Conservation (phyloP, 2,113 vertebrate species). For the Taxidea taxus region DNA sequence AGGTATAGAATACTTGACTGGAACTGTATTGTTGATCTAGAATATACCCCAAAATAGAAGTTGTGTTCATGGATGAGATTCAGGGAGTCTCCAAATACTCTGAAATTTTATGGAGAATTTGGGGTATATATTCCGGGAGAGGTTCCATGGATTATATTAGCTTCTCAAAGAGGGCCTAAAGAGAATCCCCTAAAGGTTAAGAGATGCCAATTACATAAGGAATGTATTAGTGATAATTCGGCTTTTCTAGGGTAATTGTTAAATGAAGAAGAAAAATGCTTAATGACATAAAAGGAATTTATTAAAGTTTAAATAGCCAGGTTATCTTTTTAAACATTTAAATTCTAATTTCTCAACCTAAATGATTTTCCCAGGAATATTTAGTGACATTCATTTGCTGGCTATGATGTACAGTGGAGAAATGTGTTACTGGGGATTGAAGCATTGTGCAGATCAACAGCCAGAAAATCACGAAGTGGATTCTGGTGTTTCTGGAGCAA, state of each 20-base stretch:
- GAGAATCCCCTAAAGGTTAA: not conserved
- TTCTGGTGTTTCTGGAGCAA: not conserved
- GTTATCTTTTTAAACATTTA: slow-evolving; percentile 17
- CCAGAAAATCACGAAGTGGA: slow-evolving; percentile 33
- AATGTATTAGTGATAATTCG: not conserved
- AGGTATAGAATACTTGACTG: not conserved
- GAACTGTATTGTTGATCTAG: not conserved
- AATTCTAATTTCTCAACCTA: slow-evolving; percentile 53
- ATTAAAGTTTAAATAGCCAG: not conserved
- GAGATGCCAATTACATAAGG: not conserved
- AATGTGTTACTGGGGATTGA: slow-evolving; percentile 99
- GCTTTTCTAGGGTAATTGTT: not conserved
- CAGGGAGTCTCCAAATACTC: not conserved
- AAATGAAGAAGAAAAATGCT: not conserved
- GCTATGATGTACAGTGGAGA: slow-evolving; percentile 98
- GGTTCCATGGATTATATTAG: not conserved
- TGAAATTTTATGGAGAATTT: not conserved
- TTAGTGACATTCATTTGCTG: slow-evolving; percentile 89
- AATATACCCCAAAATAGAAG: not conserved
- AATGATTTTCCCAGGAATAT: slow-evolving; percentile 86
- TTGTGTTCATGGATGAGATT: not conserved
- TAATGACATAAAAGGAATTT: not conserved
- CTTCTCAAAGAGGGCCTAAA: not conserved
- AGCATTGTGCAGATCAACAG: slow-evolving; percentile 80
- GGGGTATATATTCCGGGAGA: not conserved